Base-by-base conservation (phyloP, 2,888 invertebrate genomes). In the Leuctra nigra region DNA sequence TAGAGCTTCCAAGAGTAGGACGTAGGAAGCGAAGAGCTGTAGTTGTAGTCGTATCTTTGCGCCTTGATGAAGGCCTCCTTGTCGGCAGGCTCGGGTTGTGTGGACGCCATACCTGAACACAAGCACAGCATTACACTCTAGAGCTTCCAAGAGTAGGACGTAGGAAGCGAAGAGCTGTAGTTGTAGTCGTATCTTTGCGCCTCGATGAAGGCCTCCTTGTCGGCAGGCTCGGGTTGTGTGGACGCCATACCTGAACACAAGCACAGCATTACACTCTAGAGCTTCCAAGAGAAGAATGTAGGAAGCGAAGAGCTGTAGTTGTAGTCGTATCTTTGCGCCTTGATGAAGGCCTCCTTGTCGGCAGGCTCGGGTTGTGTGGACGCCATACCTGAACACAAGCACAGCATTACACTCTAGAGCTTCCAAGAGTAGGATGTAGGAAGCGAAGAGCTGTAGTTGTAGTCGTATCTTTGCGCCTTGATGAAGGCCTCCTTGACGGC, bases 361-460 rank as follows among this genome's bases (percentile, higher is more conserved):
- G 76, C 67, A 0, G 92, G 92, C 70, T 88, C 81, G 2, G 91
- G 92, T 66, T 75, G 77, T 9, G 89, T 81, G n/a, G 86, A 82
- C 41, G 91, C 91, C 64, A 86, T 77, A 46, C 81, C 90, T 90
- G 72, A 98, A 98, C n/a, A n/a, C n/a, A n/a, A n/a, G n/a, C n/a
- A n/a, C n/a, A n/a, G n/a, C n/a, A n/a, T n/a, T n/a, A n/a, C n/a
- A n/a, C n/a, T n/a, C n/a, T n/a, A n/a, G n/a, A n/a, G n/a, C n/a
- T n/a, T n/a, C n/a, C 79, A 81, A 39, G 75, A 63, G 65, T 86
- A 87, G 52, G 79, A 76, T 53, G 78, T 73, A 56, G 91, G 91
- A 65, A 88, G 65, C 25, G 88, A 83, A 53, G 82, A 70, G 59
- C 75, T 66, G 72, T 91, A 91, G 47, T 73, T 75, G 60, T 83